phyloP scores from a whole-genome alignment of 2,888 invertebrate genomes.

The Aporophyla lueneburgensis region DNA sequence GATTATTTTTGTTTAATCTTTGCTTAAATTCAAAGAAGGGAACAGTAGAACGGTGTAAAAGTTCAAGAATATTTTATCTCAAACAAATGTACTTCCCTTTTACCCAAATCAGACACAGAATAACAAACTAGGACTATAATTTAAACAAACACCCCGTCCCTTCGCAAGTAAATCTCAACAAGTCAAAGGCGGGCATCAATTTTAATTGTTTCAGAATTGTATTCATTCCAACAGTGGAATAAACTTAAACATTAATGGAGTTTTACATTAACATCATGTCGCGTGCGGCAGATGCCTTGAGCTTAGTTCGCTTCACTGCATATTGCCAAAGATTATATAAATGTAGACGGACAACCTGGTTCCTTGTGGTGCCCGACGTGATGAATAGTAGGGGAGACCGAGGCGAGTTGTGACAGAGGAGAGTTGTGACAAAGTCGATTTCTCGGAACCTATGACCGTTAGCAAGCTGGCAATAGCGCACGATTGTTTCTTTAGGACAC shows the following conservation, averaged over 20 bases:
- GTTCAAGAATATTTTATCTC: background rate
- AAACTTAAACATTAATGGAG: slow-evolving; percentile 62
- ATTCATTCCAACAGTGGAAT: slow-evolving; percentile 53
- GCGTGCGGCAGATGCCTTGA: slow-evolving; percentile 71
- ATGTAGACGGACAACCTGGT: slow-evolving; percentile 14
- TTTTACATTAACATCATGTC: slow-evolving; percentile 65
- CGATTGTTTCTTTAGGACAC: too few relatives aligned
- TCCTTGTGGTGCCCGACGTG: too few relatives aligned
- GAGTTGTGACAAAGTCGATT: too few relatives aligned
- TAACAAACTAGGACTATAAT: slow-evolving; percentile 46
- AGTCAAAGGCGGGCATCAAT: slow-evolving; percentile 61
- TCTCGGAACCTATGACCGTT: too few relatives aligned
- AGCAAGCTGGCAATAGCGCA: too few relatives aligned
- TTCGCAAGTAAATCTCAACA: slow-evolving; percentile 49
- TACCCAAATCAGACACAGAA: slow-evolving; percentile 25
- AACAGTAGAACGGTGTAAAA: background rate
- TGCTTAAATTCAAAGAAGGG: background rate
- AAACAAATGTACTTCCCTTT: slow-evolving; percentile 14
- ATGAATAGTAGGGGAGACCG: too few relatives aligned
- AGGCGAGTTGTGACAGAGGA: too few relatives aligned
- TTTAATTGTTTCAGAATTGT: slow-evolving; percentile 65
- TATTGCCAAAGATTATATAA: slow-evolving; percentile 43
- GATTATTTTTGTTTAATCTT: too few relatives aligned
- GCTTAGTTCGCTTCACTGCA: slow-evolving; percentile 71
- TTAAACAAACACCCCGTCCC: slow-evolving; percentile 44